These are phyloP conservation scores for Rhinella marina DNA, from an alignment of 2,797 vertebrate species.

Conservation along the genomic window DNA sequence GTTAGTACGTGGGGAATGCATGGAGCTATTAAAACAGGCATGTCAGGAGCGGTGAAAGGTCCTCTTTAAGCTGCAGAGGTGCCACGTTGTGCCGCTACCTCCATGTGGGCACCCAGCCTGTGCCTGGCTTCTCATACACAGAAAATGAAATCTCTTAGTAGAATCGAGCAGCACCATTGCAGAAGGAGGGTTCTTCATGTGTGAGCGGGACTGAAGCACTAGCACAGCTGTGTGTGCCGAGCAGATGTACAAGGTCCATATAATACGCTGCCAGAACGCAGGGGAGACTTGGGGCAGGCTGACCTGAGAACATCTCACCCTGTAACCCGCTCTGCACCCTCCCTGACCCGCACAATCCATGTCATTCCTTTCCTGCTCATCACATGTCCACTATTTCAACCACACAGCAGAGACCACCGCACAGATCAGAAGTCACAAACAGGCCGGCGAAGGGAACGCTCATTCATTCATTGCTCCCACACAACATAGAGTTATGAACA, in stretches of 20 bases:
- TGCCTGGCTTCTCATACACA: too few relatives aligned
- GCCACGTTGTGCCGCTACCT: neutral
- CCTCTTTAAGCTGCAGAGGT: too few relatives aligned
- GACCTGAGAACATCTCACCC: slow-evolving; percentile 50
- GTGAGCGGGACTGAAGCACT: slow-evolving; percentile 25
- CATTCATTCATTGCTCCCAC: slow-evolving; percentile 14
- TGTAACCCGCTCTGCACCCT: slow-evolving; percentile 25
- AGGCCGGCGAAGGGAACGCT: neutral
- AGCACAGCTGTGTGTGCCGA: slow-evolving; percentile 50
- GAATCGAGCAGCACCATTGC: neutral
- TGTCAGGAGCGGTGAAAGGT: too few relatives aligned
- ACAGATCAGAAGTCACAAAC: neutral
- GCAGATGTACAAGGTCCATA: slow-evolving; percentile 31
- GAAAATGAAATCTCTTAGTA: neutral
- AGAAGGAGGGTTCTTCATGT: neutral
- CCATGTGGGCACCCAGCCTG: too few relatives aligned
- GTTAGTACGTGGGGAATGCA: too few relatives aligned
- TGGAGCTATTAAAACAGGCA: too few relatives aligned
- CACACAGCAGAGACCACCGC: neutral
- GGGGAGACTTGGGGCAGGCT: slow-evolving; percentile 37
- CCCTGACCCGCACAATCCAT: slow-evolving; percentile 44
- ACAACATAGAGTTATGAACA: neutral
- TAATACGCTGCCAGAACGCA: slow-evolving; percentile 36
- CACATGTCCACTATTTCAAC: neutral
- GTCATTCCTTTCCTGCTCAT: slow-evolving; percentile 11